Percentiles rank a stretch among this genome's conserved stretches.
Evolutionary conservation across 2,888 invertebrate species (phyloP).

Genomic region (Eudasyphora cyanicolor): DNA sequence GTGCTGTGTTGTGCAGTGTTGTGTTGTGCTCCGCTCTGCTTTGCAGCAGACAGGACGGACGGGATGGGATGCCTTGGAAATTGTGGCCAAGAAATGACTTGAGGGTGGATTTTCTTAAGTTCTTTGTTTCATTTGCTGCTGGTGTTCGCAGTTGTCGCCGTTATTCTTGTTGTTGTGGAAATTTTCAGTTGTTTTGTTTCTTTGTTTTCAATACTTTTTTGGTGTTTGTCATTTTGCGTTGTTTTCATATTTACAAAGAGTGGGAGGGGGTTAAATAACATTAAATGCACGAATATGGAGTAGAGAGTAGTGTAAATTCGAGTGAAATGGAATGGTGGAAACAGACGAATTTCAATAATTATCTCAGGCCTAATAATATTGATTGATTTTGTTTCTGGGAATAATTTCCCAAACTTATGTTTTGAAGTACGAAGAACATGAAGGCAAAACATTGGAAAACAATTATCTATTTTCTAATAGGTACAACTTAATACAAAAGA

Average conservation of each 20-base stretch:
- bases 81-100: slow-evolving; percentile 32
- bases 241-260: neutral
- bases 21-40: no score
- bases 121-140: slow-evolving; percentile 10
- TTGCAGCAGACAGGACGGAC: neutral
- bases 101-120: slow-evolving; percentile 48
- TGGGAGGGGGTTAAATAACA: neutral
- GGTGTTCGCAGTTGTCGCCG: neutral
- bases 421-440: neutral
- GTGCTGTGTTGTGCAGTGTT: no score
- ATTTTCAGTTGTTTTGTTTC: neutral
- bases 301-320: neutral
- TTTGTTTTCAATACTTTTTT: slow-evolving; percentile 20
- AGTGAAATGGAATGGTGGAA: slow-evolving; percentile 3
- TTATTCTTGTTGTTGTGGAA: slow-evolving; percentile 29
- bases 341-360: slow-evolving; percentile 18
- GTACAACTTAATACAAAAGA: no score
- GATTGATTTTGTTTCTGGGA: slow-evolving; percentile 54
- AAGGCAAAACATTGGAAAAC: neutral
- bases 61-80: slow-evolving; percentile 17
- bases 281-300: neutral
- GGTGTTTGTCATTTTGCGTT: slow-evolving; percentile 27
- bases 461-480: no score
- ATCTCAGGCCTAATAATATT: slow-evolving; percentile 56
- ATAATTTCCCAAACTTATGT: slow-evolving; percentile 17